Evolutionary conservation across 1,140 invertebrate genomes (phyloP), one percentile per base, ranked within the genome.

Genomic region (Drosophila sechellia): DNA sequence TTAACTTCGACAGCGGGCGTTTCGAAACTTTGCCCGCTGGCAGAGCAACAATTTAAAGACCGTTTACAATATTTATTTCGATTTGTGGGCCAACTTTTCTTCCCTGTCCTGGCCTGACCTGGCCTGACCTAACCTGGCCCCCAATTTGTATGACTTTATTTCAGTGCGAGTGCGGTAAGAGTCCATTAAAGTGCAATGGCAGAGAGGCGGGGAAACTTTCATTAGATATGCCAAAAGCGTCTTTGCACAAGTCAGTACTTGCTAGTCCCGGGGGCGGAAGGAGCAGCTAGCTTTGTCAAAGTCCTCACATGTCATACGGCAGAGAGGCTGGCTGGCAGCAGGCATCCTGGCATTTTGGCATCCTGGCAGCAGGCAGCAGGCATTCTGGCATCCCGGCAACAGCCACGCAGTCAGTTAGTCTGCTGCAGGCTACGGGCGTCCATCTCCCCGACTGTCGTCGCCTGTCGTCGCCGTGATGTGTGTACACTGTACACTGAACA

Each of bases 11-110:
- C 71, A 31, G 58, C 69, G 46, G 78, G 68, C 59, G 54, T 49
- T 34, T 60, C 45, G 31, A 87, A 87, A 89, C 64, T 89, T 89
- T 54, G 76, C 79, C 84, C 63, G 12, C 0, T 0, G 71, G 66
- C 66, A 17, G 27, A 85, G 63, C 76, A 89, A 89, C 79, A 89
- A 89, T 89, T 89, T 89, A 89, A 80, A 77, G 84, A 84, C 77
- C 76, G 63, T 58, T 68, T 70, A 60, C 59, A 84, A 77, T 79
- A 77, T 68, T 80, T 79, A 77, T 76, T 79, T 71, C 53, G 63
- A 80, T 79, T 76, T 70, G 70, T 37, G 22, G 52, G 50, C 57
- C 57, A 87, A 87, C 48, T 79, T 79, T 68, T 53, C 10, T 45
- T 20, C 15, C 17, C 15, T 20, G 3, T 3, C 10, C 2, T 15